Evolutionary conservation across 2,888 invertebrate species (phyloP).

Genomic region (Meiosimyza decipiens): DNA sequence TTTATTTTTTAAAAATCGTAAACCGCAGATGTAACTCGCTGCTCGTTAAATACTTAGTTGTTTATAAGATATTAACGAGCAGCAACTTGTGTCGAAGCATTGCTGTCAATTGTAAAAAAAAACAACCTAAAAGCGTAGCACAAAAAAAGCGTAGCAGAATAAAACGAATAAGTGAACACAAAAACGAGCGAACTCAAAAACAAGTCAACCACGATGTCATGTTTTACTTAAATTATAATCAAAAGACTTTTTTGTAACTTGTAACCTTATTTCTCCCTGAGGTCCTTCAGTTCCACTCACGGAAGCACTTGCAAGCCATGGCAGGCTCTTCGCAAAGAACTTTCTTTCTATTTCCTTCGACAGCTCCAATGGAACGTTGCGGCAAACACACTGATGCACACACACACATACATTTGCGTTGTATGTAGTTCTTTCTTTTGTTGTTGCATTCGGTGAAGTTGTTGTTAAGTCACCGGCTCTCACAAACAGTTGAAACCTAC

Average conservation of each 20-base stretch:
- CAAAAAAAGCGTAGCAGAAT: not conserved
- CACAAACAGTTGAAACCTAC: constrained; percentile 16
- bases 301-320: not conserved
- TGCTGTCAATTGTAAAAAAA: no score
- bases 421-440: not conserved
- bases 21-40: not conserved
- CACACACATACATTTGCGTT: not conserved
- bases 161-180: not conserved
- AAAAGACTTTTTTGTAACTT: constrained; percentile 46
- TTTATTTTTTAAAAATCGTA: no score
- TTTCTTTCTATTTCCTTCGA: constrained; percentile 1
- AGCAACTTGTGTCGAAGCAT: constrained; percentile 5
- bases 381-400: not conserved
- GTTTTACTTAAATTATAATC: constrained; percentile 61
- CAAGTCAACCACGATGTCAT: constrained; percentile 61
- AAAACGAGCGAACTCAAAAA: constrained; percentile 35
- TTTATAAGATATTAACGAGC: constrained; percentile 26
- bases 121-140: not conserved
- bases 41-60: constrained; percentile 30
- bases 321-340: not conserved
- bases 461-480: constrained; percentile 13
- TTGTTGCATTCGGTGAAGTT: not conserved
- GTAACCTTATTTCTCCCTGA: constrained; percentile 37
- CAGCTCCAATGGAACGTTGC: constrained; percentile 11
- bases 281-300: constrained; percentile 23